Base-by-base conservation (phyloP, 2,888 invertebrate genomes). In the Tricholauxania praeusta region DNA sequence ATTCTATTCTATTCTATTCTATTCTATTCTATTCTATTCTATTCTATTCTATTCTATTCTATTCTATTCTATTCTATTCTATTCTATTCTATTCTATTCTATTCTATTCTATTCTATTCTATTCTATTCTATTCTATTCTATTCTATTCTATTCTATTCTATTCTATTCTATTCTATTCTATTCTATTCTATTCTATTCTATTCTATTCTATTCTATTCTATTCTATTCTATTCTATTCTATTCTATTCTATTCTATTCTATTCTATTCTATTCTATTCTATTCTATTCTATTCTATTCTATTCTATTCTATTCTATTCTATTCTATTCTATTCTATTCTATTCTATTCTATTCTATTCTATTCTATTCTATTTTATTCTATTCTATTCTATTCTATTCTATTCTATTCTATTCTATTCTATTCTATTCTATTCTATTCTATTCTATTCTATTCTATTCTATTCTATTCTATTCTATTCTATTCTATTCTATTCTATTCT, bases 91-190 rank as follows among this genome's bases (percentile, higher is more conserved):
- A 57, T 19, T 73, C 22, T 57, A 72, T 14, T 72, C 47, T 69
- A 51, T 19, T 69, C n/a, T 69, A 68, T 22, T 71, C 49, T 63
- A 71, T 32, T 71, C 49, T 63, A 71, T 32, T 71, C 49, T 63
- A 71, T 32, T 71, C 49, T 63, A 71, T 32, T 71, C 49, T 52
- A 71, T 32, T 71, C 49, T 63, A 71, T 32, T 71, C 49, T 63
- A 71, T 32, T 71, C 49, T 63, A 71, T 28, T 71, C 49, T 63
- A 71, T 32, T 71, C 49, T 63, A 71, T 32, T 71, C 49, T 63
- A 71, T 49, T 71, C 28, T 64, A 71, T 19, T 71, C 52, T 65
- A 71, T 49, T 71, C 53, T 65, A 71, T 49, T 71, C 53, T 57
- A 71, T 47, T 71, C 53, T 65, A 64, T 22, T 71, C 39, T 71